These are phyloP conservation scores for Stenichneumon culpator DNA, from an alignment of 2,888 invertebrate species.

Conservation along the genomic window DNA sequence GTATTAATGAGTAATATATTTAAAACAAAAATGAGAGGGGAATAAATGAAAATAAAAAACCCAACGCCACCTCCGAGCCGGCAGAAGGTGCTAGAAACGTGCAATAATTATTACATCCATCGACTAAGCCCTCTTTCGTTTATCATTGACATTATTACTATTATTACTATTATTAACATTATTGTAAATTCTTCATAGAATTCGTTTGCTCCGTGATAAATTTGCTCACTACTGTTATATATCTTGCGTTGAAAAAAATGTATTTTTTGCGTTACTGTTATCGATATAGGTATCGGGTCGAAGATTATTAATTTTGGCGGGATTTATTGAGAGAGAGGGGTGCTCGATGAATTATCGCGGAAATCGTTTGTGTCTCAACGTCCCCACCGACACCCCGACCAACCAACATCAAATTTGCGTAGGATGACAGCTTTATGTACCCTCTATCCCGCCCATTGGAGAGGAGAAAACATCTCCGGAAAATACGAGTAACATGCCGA, in stretches of 20 bases:
- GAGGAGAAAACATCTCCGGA: conserved; percentile 45
- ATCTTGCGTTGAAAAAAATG: conserved; percentile 5
- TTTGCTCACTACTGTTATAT: conserved; percentile 64
- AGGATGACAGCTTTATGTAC: conserved; percentile 27
- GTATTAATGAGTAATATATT: conserved; percentile 76
- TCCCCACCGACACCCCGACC: not conserved
- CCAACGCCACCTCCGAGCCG: conserved; percentile 60
- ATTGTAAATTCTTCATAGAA: conserved; percentile 55
- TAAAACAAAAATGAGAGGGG: conserved; percentile 72
- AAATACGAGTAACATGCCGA: conserved; percentile 64
- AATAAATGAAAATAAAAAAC: conserved; percentile 50
- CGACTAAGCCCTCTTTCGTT: conserved; percentile 54
- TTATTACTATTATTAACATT: conserved; percentile 65
- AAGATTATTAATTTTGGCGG: not conserved
- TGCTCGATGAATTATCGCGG: conserved; percentile 6
- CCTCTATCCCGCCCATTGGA: conserved; percentile 4
- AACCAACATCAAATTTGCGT: not conserved
- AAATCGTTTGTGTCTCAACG: conserved; percentile 2
- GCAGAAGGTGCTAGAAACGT: conserved; percentile 69
- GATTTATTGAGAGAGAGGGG: conserved; percentile 2
- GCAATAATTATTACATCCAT: conserved; percentile 73
- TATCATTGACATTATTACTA: not conserved
- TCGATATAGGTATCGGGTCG: not conserved
- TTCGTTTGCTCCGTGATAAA: conserved; percentile 63
- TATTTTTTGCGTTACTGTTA: conserved; percentile 39